A percentile compares a stretch with the other conserved stretches of the same genome.
phyloP scores from a whole-genome alignment of 2,113 vertebrate genomes.

The Daphoenositta chrysoptera region DNA sequence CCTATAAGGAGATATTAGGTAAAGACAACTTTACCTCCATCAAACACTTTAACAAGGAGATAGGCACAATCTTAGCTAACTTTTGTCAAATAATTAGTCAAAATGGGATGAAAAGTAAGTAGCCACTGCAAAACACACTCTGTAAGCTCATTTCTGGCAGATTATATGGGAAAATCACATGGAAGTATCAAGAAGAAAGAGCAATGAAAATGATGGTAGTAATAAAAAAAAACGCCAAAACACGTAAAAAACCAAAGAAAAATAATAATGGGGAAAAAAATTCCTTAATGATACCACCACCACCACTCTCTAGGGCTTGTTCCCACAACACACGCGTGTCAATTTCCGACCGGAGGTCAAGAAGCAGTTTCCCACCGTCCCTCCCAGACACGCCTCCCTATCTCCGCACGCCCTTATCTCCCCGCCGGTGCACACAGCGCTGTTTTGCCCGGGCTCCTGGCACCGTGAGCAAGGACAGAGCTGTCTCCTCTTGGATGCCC shows the following conservation, averaged over 20 bases:
- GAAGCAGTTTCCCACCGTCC: not conserved
- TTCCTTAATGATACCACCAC: not conserved
- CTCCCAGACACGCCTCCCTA: not conserved
- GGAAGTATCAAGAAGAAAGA: not conserved
- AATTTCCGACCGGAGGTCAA: not conserved
- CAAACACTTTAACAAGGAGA: not conserved
- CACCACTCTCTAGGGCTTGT: not conserved
- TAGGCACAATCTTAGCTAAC: not conserved
- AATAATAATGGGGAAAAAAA: fast-evolving
- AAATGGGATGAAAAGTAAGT: not conserved
- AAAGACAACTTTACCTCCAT: not conserved
- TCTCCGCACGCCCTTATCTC: not conserved
- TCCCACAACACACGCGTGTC: fast-evolving
- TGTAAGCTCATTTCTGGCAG: not conserved
- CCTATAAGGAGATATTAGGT: not conserved
- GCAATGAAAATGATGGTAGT: fast-evolving
- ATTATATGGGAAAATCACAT: not conserved
- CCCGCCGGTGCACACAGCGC: fast-evolving
- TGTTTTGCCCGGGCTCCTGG: not conserved
- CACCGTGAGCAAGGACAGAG: fast-evolving
- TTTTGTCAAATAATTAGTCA: not conserved
- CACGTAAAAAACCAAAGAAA: not conserved
- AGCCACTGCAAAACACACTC: not conserved
- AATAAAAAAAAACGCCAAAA: not conserved
- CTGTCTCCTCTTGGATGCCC: not conserved